Evolutionary conservation across 2,113 vertebrate genomes (phyloP), one percentile per base, ranked within the genome.

Genomic region (Tapirus terrestris): DNA sequence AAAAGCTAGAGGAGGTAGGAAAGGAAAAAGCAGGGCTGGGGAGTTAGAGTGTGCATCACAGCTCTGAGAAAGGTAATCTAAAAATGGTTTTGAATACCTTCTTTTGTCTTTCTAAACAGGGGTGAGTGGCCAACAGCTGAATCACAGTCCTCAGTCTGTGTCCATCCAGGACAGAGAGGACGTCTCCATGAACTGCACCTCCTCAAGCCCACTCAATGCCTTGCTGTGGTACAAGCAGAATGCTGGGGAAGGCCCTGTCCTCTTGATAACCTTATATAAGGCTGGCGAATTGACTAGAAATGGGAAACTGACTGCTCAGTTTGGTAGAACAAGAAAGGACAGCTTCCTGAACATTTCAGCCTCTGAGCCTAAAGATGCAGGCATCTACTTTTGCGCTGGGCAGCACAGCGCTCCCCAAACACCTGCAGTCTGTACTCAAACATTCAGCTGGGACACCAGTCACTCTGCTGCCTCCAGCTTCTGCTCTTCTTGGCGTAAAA

Each of bases 191-290:
- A 93, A 51, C 67, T 98, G 95, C 89, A 94, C 3, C 43, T 95
- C 33, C 33, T 95, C 89, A 5, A 89, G 56, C 8, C n/a, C 2
- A 2, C 21, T 97, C 17, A 29, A 33, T 10, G 17, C 0, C 6
- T 39, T 87, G 8, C 33, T 70, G 0, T 97, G 95, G 97, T 96
- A 92, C 33, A 96, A 91, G 73, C 73, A 97, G 63, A 36, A 70
- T 20, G n/a, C 77, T 20, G 6, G 86, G 33, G 11, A 91, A 89
- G 67, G 48, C 51, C 89, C 20, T 31, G 39, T 72, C 33, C 39
- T 92, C 51, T 67, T 96, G 84, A 56, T 88, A 48, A 9, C 14
- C 21, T 87, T 96, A 67, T 63, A 70, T 80, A 97, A 80, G 72
- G 0, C 2, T 56, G 75, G 31, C 0, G 87, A 97, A 33, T 5